These are phyloP conservation scores for Drosophila gaucha DNA, from an alignment of 2,888 invertebrate genomes.

Conservation along the genomic window DNA sequence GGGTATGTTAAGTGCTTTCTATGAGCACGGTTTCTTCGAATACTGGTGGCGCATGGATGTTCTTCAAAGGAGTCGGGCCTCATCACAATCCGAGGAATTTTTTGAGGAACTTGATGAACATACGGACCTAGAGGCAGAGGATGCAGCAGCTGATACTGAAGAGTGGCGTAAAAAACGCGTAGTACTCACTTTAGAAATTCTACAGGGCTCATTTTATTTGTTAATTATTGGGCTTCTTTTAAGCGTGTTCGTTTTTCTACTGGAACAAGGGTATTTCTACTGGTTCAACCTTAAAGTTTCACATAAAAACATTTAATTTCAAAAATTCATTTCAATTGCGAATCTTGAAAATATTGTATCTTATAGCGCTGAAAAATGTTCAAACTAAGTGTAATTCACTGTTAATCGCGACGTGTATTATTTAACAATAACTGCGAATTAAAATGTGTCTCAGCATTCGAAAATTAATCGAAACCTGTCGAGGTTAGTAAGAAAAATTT, in stretches of 20 bases:
- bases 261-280: slow-evolving; percentile 40
- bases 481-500: slow-evolving; percentile 10
- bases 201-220: slow-evolving; percentile 82
- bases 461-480: slow-evolving; percentile 1
- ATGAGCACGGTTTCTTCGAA: slow-evolving; percentile 78
- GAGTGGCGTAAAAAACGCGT: slow-evolving; percentile 56
- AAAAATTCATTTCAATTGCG: not conserved
- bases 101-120: slow-evolving; percentile 44
- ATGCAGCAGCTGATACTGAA: slow-evolving; percentile 14
- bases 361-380: not conserved
- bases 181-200: slow-evolving; percentile 73
- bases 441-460: slow-evolving; percentile 12
- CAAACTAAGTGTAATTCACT: not conserved
- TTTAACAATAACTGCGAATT: not conserved
- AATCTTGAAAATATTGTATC: not conserved
- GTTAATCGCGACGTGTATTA: not conserved
- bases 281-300: no score
- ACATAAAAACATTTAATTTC: no score
- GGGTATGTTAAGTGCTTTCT: slow-evolving; percentile 58
- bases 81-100: slow-evolving; percentile 57
- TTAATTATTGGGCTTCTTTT: slow-evolving; percentile 75
- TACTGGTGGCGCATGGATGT: slow-evolving; percentile 74
- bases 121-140: slow-evolving; percentile 28
- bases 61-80: slow-evolving; percentile 28
- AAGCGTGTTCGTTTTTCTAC: slow-evolving; percentile 59